These are phyloP conservation scores for Oscheius sp. DNA, from an alignment of 2,888 invertebrate species.

Conservation along the genomic window DNA sequence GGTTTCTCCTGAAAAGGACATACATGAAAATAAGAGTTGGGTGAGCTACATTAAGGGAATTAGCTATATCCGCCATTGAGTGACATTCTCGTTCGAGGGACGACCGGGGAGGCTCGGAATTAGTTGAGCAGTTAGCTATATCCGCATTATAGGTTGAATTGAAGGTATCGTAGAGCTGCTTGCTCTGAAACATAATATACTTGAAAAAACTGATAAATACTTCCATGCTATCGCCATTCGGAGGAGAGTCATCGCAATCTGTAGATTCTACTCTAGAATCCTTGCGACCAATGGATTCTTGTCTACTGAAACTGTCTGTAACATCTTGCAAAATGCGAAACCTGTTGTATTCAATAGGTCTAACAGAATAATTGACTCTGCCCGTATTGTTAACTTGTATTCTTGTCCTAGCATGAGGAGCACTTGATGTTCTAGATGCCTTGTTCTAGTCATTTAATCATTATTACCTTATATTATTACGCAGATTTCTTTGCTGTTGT, in stretches of 20 bases:
- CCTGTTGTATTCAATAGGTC: conserved; percentile 48
- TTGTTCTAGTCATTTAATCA: neutral
- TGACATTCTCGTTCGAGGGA: conserved; percentile 63
- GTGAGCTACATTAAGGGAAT: conserved; percentile 23
- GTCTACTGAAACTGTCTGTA: neutral
- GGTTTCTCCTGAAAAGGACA: conserved; percentile 34
- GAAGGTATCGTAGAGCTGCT: neutral
- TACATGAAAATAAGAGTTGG: neutral
- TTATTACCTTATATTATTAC: conserved; percentile 36
- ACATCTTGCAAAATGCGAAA: neutral
- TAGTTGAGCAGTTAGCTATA: conserved; percentile 35
- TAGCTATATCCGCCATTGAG: conserved; percentile 60
- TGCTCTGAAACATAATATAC: conserved; percentile 25
- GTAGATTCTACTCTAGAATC: conserved; percentile 45
- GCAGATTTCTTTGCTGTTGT: conserved; percentile 49
- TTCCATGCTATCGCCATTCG: conserved; percentile 49
- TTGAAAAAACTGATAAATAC: conserved; percentile 2
- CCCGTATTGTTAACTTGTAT: conserved; percentile 48
- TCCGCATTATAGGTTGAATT: neutral
- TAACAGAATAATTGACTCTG: conserved; percentile 55
- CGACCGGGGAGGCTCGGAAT: conserved; percentile 35
- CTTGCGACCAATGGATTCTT: conserved; percentile 6
- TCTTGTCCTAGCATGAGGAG: conserved; percentile 52
- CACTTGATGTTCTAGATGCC: conserved; percentile 52
- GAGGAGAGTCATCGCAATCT: conserved; percentile 55